Conservation (phyloP, 1,140 invertebrate species). For the Psilanteris sp. region DNA sequence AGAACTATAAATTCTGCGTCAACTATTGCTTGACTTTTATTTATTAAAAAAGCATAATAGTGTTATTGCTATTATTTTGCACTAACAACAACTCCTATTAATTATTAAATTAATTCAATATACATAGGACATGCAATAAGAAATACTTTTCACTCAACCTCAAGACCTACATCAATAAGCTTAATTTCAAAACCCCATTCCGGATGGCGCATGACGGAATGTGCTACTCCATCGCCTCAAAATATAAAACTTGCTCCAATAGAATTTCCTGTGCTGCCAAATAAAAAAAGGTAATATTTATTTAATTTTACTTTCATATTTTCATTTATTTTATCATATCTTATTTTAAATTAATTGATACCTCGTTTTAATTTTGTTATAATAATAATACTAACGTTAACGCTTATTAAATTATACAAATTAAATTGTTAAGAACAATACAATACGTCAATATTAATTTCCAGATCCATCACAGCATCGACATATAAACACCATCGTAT, state of each 20-base stretch:
- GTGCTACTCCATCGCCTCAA: constrained; percentile 70
- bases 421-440: too few relatives aligned
- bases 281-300: constrained; percentile 75
- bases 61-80: too few relatives aligned
- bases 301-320: constrained; percentile 1
- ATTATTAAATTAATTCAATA: too few relatives aligned
- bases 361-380: too few relatives aligned
- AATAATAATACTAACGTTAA: too few relatives aligned
- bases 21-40: too few relatives aligned
- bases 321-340: too few relatives aligned
- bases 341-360: not conserved
- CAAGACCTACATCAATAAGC: constrained; percentile 57
- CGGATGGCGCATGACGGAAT: constrained; percentile 70
- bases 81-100: too few relatives aligned
- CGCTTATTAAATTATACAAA: not conserved
- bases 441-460: too few relatives aligned
- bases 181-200: constrained; percentile 64
- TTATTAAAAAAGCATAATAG: too few relatives aligned
- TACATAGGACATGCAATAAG: too few relatives aligned
- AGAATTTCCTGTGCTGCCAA: constrained; percentile 70
- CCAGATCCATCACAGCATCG: constrained; percentile 12
- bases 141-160: constrained; percentile 23
- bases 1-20: too few relatives aligned
- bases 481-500: constrained; percentile 13
- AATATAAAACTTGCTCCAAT: constrained; percentile 76